Conservation (phyloP, 2,797 vertebrate genomes). For the Gymnocypris eckloni region DNA sequence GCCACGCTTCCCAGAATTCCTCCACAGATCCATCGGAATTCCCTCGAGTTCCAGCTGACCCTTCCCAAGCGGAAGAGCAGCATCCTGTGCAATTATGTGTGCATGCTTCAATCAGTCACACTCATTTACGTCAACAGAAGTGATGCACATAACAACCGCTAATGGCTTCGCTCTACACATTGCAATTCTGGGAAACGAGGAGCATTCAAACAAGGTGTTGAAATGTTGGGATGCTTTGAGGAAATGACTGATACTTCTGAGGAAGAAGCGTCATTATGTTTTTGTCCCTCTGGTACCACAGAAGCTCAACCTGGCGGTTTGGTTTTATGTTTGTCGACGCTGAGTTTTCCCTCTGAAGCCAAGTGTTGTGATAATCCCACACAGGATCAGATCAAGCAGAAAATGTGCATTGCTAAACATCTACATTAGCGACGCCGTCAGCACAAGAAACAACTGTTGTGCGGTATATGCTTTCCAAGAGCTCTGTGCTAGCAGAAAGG, state of each 20-base stretch:
- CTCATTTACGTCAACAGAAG: conserved; percentile 4
- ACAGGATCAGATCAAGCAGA: conserved; percentile 83
- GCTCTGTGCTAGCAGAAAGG: conserved; percentile 61
- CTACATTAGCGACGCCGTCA: conserved; percentile 59
- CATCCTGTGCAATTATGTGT: conserved; percentile 16
- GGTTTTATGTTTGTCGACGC: neutral
- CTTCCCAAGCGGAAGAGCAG: neutral
- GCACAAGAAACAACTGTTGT: conserved; percentile 72
- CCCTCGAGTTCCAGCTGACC: neutral
- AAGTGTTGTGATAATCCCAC: conserved; percentile 68
- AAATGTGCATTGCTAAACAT: conserved; percentile 85
- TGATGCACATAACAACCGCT: neutral
- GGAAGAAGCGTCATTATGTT: neutral
- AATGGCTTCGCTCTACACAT: neutral
- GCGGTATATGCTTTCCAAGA: conserved; percentile 81
- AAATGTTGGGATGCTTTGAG: neutral
- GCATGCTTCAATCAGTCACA: neutral
- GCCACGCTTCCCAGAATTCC: conserved; percentile 42
- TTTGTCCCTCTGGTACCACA: neutral
- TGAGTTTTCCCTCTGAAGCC: neutral
- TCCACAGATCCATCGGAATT: neutral
- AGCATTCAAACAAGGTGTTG: conserved; percentile 2
- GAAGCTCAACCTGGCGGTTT: neutral
- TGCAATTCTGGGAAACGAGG: neutral
- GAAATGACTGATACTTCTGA: neutral